Base-by-base conservation (phyloP, 2,888 invertebrate genomes). In the Ophion ventricosus region DNA sequence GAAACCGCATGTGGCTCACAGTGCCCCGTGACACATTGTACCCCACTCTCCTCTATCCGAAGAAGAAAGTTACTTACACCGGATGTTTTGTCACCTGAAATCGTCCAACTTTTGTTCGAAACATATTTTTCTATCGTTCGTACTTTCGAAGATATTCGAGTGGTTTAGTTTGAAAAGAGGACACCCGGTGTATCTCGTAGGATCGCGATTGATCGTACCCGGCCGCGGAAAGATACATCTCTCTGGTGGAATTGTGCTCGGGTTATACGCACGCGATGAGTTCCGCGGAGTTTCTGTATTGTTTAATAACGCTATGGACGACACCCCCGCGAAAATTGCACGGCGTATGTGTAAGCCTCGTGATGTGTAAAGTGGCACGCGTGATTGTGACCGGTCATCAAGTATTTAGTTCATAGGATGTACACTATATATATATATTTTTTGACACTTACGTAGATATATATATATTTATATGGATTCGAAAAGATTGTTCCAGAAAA, bases 321-420 rank as follows among this genome's bases (percentile, higher is more conserved):
- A 77, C 84, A 82, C 84, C 84, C 82, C 84, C 84, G 82, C 83
- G 72, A 79, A 35, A 57, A 56, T 59, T 25, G 66, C 59, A 61
- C 79, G 56, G 56, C 54, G 20, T 49, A 49, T 49, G 49, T 49
- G 49, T 17, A 35, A 35, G 49, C 66, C 29, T 56, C 75, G 63
- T 11, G 64, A 80, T 69, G 57, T 25, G 57, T 80, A 82, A 88
- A 86, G 75, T 85, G 82, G 87, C 82, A 86, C 85, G 89, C 91
- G 90, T 91, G 91, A 91, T 91, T 85, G 87, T 87, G 88, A 78
- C 85, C 88, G 83, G 88, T 92, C 90, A 91, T 87, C 83, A 87
- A 87, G 88, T 90, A 90, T 90, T 91, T 90, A 89, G 90, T 89
- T 87, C 91, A 91, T 29, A 74, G 92, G 92, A 92, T 91, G 88